A percentile compares a stretch with the other conserved stretches of the same genome.
These are phyloP conservation scores for Narcine bancroftii DNA, from an alignment of 2,113 vertebrate species.

Conservation along the genomic window DNA sequence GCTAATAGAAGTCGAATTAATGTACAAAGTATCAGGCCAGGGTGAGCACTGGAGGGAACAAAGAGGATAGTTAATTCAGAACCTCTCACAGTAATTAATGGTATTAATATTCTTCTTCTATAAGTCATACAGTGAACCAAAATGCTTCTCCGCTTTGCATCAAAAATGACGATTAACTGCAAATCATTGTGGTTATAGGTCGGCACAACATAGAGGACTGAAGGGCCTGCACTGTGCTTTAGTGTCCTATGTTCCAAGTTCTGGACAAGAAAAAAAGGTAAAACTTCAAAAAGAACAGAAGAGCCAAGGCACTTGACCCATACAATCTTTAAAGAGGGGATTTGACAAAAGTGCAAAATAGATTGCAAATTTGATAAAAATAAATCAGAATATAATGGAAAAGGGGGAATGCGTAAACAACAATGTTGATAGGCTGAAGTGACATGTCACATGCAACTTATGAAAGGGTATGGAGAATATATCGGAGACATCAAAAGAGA, in stretches of 20 bases:
- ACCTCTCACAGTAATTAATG: background rate
- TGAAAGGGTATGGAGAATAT: background rate
- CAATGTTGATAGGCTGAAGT: background rate
- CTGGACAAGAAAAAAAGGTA: too few species aligned
- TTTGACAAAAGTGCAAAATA: background rate
- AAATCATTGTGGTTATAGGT: background rate
- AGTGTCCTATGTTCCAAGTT: too few species aligned
- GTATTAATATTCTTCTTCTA: fast-evolving
- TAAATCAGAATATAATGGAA: background rate
- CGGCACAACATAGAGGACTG: too few species aligned
- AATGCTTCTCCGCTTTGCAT: background rate
- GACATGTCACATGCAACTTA: too few species aligned
- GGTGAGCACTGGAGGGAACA: slow-evolving; percentile 66
- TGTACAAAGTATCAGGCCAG: slow-evolving; percentile 75
- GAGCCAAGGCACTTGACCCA: background rate
- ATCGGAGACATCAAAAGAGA: background rate
- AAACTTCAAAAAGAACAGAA: background rate
- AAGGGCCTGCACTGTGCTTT: too few species aligned
- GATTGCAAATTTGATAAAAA: background rate
- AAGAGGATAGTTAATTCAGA: background rate
- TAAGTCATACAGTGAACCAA: background rate
- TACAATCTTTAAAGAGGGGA: background rate
- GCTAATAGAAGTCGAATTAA: slow-evolving; percentile 68
- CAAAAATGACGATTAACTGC: background rate
- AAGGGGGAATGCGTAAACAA: background rate